Evolutionary conservation across 2,888 invertebrate genomes (phyloP).

Genomic region (Nymphalis urticae): DNA sequence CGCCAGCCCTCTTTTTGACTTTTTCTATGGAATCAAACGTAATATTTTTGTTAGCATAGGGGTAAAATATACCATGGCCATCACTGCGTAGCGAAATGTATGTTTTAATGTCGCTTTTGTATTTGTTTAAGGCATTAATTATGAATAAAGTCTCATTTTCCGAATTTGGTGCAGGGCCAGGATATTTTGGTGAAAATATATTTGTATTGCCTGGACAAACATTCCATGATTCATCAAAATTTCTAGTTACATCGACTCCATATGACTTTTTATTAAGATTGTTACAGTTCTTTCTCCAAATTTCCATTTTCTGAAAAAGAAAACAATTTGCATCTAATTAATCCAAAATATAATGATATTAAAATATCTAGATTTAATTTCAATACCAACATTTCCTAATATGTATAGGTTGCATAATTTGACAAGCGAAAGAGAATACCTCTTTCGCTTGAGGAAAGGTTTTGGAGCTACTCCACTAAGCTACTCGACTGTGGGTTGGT

Average conservation of each 20-base stretch:
- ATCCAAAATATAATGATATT: not conserved
- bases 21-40: slow-evolving; percentile 32
- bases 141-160: slow-evolving; percentile 85
- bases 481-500: too few species aligned
- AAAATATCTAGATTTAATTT: too few species aligned
- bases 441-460: too few species aligned
- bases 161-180: slow-evolving; percentile 82
- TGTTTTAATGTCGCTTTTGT: slow-evolving; percentile 76
- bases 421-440: too few species aligned
- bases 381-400: too few species aligned
- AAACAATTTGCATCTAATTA: not conserved
- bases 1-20: slow-evolving; percentile 49
- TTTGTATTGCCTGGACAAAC: slow-evolving; percentile 48
- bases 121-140: slow-evolving; percentile 75
- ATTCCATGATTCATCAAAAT: slow-evolving; percentile 63
- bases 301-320: slow-evolving; percentile 39
- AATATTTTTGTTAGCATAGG: slow-evolving; percentile 78
- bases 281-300: slow-evolving; percentile 64
- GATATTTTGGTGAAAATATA: slow-evolving; percentile 66
- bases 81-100: slow-evolving; percentile 88
- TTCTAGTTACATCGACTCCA: slow-evolving; percentile 68
- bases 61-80: slow-evolving; percentile 84
- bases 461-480: too few species aligned
- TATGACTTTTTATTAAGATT: slow-evolving; percentile 46
- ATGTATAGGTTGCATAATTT: too few species aligned